Evolutionary conservation across 1,140 invertebrate genomes (phyloP).

Genomic region (Danaus plexippus): DNA sequence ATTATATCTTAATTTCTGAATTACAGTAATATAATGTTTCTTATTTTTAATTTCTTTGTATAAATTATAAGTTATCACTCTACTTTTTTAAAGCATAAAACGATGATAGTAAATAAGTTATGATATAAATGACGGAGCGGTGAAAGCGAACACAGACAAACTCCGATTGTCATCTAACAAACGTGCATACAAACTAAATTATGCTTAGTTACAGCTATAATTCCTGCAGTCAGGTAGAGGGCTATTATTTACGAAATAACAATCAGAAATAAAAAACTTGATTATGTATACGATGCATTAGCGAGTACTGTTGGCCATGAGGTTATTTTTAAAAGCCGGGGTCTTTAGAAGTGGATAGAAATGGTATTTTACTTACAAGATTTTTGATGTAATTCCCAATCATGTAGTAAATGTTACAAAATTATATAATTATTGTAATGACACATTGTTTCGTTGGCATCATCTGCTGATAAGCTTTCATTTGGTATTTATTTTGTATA

Average conservation of each 20-base stretch:
- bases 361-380: too few species aligned
- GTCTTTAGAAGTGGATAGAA: too few species aligned
- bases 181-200: constrained; percentile 40
- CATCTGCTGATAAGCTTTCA: too few species aligned
- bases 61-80: too few species aligned
- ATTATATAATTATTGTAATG: too few species aligned
- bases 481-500: too few species aligned
- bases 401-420: too few species aligned
- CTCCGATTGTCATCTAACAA: constrained; percentile 53
- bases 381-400: too few species aligned
- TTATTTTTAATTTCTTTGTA: too few species aligned
- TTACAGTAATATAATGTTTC: neutral
- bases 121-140: constrained; percentile 53
- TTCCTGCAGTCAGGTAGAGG: constrained; percentile 42
- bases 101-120: neutral
- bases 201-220: constrained; percentile 45
- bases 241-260: constrained; percentile 64
- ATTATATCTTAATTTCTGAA: neutral
- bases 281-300: constrained; percentile 43
- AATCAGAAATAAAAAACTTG: constrained; percentile 57
- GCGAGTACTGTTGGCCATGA: constrained; percentile 38
- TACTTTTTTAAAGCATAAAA: too few species aligned
- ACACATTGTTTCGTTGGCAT: too few species aligned
- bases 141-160: constrained; percentile 46
- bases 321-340: neutral